Percentiles rank a stretch among this genome's conserved stretches.
Conservation (phyloP, 2,113 vertebrate genomes). For the Poecilia latipinna region DNA sequence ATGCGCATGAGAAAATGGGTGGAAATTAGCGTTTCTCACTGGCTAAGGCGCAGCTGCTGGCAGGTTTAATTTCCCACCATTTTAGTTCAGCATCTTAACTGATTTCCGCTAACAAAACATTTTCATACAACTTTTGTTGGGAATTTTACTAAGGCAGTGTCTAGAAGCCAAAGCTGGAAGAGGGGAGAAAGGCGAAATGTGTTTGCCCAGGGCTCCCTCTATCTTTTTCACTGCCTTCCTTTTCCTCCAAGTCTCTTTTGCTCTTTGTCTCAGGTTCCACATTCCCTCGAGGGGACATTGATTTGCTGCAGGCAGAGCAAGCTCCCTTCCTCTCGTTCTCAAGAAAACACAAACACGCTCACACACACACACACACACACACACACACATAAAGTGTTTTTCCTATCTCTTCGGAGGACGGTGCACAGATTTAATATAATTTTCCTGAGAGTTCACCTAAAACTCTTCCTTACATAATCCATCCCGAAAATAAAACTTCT, state of each 20-base stretch:
- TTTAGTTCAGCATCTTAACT: slow-evolving; percentile 23
- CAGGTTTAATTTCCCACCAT: slow-evolving; percentile 41
- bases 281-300: slow-evolving; percentile 70
- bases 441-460: neutral
- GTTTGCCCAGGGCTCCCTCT: slow-evolving; percentile 62
- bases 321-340: slow-evolving; percentile 56
- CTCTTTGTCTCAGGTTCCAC: slow-evolving; percentile 64
- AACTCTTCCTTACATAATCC: slow-evolving; percentile 6
- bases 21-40: neutral
- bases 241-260: slow-evolving; percentile 39
- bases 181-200: slow-evolving; percentile 38
- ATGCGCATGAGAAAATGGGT: neutral
- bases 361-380: neutral
- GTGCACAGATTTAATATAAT: slow-evolving; percentile 7
- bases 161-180: slow-evolving; percentile 31
- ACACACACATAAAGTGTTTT: neutral
- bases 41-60: slow-evolving; percentile 27
- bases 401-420: slow-evolving; percentile 24
- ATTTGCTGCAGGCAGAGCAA: slow-evolving; percentile 72
- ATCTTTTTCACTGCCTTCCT: slow-evolving; percentile 36
- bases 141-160: slow-evolving; percentile 17
- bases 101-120: slow-evolving; percentile 25
- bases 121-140: slow-evolving; percentile 25
- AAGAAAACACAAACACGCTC: slow-evolving; percentile 24
- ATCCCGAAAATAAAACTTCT: slow-evolving; percentile 2